phyloP scores from a whole-genome alignment of 2,888 invertebrate species.

The Acanthosepion lycidas region DNA sequence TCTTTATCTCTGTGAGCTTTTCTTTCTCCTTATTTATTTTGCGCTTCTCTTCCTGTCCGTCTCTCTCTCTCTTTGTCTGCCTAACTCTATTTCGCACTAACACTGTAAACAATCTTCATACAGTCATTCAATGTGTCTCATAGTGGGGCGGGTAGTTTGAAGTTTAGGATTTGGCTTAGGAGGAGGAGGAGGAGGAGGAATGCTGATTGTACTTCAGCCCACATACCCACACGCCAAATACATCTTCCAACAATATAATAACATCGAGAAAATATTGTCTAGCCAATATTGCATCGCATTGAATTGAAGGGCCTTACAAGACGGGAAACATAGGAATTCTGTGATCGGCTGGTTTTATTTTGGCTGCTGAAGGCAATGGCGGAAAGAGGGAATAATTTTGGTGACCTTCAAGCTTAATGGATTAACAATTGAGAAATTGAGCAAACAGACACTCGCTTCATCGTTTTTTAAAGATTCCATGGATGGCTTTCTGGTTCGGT shows the following conservation, averaged over 20 bases:
- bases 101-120: background rate
- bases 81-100: background rate
- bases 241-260: background rate
- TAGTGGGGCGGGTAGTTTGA: background rate
- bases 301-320: background rate
- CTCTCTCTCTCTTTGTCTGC: background rate
- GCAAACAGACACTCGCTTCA: too few relatives aligned
- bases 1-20: background rate
- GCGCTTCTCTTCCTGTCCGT: background rate
- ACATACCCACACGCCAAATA: background rate
- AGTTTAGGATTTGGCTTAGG: background rate
- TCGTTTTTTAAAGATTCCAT: too few relatives aligned
- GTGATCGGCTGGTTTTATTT: background rate
- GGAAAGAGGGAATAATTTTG: background rate
- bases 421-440: too few relatives aligned
- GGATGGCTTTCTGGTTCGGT: too few relatives aligned
- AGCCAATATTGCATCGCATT: background rate
- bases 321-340: background rate
- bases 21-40: background rate
- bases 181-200: background rate
- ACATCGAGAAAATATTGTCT: conserved; percentile 21
- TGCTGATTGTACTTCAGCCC: background rate
- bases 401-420: background rate
- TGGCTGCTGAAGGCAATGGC: background rate
- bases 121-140: background rate